Evolutionary conservation across 2,113 vertebrate species (phyloP).

Genomic region (Asarcornis scutulata): DNA sequence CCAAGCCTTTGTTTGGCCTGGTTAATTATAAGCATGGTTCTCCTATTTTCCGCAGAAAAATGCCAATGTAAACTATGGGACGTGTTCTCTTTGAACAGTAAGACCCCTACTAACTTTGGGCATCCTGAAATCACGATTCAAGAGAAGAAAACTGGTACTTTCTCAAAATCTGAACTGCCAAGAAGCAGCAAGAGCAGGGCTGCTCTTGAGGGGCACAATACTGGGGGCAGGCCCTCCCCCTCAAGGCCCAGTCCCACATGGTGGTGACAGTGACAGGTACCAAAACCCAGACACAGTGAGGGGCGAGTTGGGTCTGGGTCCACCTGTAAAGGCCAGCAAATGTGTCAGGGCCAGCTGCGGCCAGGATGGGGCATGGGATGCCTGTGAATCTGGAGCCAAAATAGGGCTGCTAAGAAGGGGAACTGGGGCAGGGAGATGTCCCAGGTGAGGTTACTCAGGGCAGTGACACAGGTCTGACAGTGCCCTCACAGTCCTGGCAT

Average conservation of each 20-base stretch:
- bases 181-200: not conserved
- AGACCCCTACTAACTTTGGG: not conserved
- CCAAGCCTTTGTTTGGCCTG: not conserved
- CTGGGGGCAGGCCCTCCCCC: not conserved
- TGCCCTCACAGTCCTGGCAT: not conserved
- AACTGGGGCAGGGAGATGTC: rapidly evolving
- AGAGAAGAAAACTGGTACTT: not conserved
- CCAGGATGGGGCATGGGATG: not conserved
- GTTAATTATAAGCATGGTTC: not conserved
- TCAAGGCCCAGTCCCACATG: not conserved
- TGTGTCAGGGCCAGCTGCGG: not conserved
- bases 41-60: not conserved
- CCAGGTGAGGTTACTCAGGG: not conserved
- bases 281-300: not conserved
- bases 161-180: not conserved
- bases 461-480: not conserved
- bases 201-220: not conserved
- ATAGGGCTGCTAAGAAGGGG: not conserved
- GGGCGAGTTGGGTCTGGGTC: not conserved
- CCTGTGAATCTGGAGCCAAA: not conserved
- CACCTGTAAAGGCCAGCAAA: not conserved
- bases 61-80: rapidly evolving
- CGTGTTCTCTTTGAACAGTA: not conserved
- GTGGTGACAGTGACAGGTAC: not conserved
- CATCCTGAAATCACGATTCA: not conserved